Base-by-base conservation (phyloP, 2,113 vertebrate genomes). In the Pomatorhinus ruficollis region DNA sequence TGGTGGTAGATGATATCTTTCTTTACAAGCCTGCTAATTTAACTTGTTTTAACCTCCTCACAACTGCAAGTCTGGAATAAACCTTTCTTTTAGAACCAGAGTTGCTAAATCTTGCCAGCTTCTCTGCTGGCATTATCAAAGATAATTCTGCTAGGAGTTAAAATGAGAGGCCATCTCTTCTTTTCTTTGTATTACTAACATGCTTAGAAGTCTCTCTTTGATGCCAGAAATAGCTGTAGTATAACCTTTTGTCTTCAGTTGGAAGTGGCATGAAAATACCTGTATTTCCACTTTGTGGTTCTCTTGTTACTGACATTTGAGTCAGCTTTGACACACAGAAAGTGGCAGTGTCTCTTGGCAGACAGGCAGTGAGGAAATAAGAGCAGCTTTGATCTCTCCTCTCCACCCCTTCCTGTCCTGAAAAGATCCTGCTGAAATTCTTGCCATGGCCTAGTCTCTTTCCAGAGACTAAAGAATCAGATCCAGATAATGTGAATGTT, bases 271-370 rank as follows among this genome's bases (percentile, higher is more conserved):
- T n/a, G 27, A 65, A 91, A 94, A 84, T 94, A 74, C 47, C 40
- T 44, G 40, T 85, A 63, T 91, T 95, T 91, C 44, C 19, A 69
- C 65, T 93, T 87, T 39, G 45, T 18, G 42, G 30, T 88, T 96
- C 45, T 24, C 65, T 94, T 78, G 70, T 76, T 78, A 24, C 39
- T 65, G 90, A 74, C 78, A 33, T 83, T 54, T 94, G 66, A 92
- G 64, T 74, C 80, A 61, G 70, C 49, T 96, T 83, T 95, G 94
- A 80, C 66, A 59, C 52, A 23, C 15, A 83, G 60, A 35, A 97
- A 84, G 79, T 39, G 25, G 72, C 87, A 90, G 47, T 47, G 18
- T 88, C 65, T 90, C 53, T 75, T 56, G 82, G 49, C 86, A 72
- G 77, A 44, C 15, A 18, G 66, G 49, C 53, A 23, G 0, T 57